Percentiles rank a stretch among this genome's conserved stretches.
Evolutionary conservation across 2,113 vertebrate species (phyloP).

Genomic region (Girardinichthys multiradiatus): DNA sequence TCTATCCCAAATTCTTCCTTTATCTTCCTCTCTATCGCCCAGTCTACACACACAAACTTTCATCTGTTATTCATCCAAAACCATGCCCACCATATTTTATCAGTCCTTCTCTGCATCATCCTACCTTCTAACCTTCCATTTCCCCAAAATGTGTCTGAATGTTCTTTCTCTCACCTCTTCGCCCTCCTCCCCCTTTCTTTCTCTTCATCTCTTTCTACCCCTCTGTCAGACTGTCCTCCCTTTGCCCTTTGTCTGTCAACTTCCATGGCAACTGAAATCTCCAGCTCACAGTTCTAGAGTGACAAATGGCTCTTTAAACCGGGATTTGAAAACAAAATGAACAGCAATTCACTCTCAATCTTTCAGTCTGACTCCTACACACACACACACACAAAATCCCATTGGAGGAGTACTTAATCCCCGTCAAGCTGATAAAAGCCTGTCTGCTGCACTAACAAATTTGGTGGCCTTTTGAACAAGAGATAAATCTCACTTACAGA

Average conservation of each 20-base stretch:
- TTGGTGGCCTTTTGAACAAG: constrained; percentile 54
- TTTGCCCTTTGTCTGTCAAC: constrained; percentile 14
- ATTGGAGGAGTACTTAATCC: constrained; percentile 32
- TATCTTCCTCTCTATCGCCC: background rate
- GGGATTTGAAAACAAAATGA: constrained; percentile 40
- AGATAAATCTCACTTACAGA: constrained; percentile 61
- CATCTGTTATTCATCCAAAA: constrained; percentile 27
- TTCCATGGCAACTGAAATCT: constrained; percentile 46
- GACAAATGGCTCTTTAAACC: constrained; percentile 46
- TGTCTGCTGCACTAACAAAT: constrained; percentile 56
- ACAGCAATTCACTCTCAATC: constrained; percentile 15
- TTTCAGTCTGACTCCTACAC: constrained; percentile 18
- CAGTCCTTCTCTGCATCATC: background rate
- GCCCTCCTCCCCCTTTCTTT: background rate
- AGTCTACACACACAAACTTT: constrained; percentile 16
- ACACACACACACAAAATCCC: constrained; percentile 21
- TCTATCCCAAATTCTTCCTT: constrained; percentile 10
- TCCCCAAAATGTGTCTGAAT: background rate
- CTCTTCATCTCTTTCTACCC: background rate
- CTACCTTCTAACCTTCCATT: background rate
- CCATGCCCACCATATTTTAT: constrained; percentile 8
- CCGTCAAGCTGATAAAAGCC: constrained; percentile 52
- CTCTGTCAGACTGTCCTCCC: constrained; percentile 30
- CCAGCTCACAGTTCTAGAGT: constrained; percentile 20
- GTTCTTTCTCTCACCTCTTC: background rate